Evolutionary conservation across 2,888 invertebrate species (phyloP).

Genomic region (Lamellibrachia columna): DNA sequence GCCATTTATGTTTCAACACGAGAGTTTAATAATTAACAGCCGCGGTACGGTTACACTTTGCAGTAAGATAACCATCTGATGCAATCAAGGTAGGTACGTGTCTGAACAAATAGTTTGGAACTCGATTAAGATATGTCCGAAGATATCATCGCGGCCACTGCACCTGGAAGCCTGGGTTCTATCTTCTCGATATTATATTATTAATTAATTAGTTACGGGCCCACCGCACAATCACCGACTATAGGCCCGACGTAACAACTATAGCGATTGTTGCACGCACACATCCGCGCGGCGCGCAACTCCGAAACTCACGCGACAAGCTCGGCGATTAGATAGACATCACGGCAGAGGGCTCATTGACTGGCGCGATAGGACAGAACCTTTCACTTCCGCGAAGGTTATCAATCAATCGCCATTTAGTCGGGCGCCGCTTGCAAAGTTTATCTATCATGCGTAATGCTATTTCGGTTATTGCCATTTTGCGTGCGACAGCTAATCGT

Average conservation of each 20-base stretch:
- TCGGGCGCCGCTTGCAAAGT: not conserved
- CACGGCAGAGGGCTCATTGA: not conserved
- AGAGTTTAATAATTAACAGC: not conserved
- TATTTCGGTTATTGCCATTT: constrained; percentile 12
- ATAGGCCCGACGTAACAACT: not conserved
- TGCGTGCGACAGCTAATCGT: constrained; percentile 10
- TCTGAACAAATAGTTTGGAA: not conserved
- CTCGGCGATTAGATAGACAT: not conserved
- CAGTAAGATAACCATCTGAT: not conserved
- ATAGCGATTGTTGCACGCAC: not conserved
- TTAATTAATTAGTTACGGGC: not conserved
- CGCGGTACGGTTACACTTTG: not conserved
- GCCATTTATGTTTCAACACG: not conserved
- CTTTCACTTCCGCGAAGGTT: constrained; percentile 16
- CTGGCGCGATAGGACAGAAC: not conserved
- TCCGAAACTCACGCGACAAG: constrained; percentile 6
- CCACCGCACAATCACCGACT: not conserved
- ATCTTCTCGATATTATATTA: not conserved
- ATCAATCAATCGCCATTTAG: constrained; percentile 16
- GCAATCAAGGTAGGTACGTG: not conserved
- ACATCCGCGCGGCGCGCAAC: not conserved
- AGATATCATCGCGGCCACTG: not conserved
- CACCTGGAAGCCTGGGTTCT: not conserved
- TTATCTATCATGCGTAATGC: constrained; percentile 9
- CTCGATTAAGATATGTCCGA: not conserved